Percentiles rank a stretch among this genome's conserved stretches.
Evolutionary conservation across 1,140 invertebrate species (phyloP).

Genomic region (Cydia amplana): DNA sequence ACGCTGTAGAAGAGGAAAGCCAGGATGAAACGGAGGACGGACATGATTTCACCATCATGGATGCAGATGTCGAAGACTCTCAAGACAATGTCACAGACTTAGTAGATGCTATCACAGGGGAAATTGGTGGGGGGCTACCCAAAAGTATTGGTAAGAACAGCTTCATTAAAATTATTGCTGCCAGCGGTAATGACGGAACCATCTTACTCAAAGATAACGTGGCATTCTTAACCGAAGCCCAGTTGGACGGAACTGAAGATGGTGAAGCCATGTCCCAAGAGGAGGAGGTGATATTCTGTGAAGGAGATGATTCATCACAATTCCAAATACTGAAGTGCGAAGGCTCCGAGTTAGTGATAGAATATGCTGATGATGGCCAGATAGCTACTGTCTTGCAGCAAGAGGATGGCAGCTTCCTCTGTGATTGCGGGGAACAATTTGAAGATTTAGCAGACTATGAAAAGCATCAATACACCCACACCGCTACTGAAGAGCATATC

Average conservation of each 20-base stretch:
- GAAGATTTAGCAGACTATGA: conserved; percentile 67
- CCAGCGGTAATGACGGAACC: conserved; percentile 42
- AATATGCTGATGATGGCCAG: conserved; percentile 70
- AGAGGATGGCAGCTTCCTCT: conserved; percentile 72
- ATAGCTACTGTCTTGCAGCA: conserved; percentile 70
- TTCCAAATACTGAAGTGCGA: conserved; percentile 74
- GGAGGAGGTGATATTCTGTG: conserved; percentile 71
- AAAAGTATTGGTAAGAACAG: conserved; percentile 23
- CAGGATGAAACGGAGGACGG: conserved; percentile 40
- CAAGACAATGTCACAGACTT: conserved; percentile 42
- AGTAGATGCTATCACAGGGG: conserved; percentile 40
- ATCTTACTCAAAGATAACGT: conserved; percentile 37
- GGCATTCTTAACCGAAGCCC: conserved; percentile 58
- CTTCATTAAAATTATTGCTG: conserved; percentile 65
- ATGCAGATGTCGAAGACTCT: conserved; percentile 41
- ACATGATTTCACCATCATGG: conserved; percentile 43
- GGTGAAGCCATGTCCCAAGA: conserved; percentile 57
- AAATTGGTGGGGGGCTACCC: neutral
- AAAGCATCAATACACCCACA: conserved; percentile 71
- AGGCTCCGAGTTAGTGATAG: conserved; percentile 70
- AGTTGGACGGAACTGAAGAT: conserved; percentile 53
- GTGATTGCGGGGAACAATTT: conserved; percentile 75
- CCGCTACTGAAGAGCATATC: conserved; percentile 67
- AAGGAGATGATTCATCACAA: conserved; percentile 69
- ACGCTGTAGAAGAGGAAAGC: conserved; percentile 51